A percentile compares a stretch with the other conserved stretches of the same genome.
Evolutionary conservation across 2,113 vertebrate species (phyloP).

Genomic region (Mungos mungo): DNA sequence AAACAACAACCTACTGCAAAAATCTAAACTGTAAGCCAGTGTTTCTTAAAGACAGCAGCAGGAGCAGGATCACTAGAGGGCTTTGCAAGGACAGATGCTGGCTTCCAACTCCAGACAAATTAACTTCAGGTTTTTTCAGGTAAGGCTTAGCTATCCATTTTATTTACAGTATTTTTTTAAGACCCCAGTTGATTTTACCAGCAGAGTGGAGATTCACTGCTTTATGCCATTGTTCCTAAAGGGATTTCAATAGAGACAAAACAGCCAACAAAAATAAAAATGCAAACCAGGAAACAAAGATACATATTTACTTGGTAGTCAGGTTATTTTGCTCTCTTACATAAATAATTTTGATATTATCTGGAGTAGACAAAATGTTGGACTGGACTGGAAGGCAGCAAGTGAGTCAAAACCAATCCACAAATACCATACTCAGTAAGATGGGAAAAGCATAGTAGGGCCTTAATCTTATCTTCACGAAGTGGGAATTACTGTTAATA

Average conservation of each 20-base stretch:
- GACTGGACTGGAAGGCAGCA: neutral
- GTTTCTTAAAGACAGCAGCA: neutral
- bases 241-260: neutral
- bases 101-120: neutral
- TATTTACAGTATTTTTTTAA: neutral
- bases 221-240: slow-evolving; percentile 28
- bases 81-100: neutral
- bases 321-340: neutral
- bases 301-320: neutral
- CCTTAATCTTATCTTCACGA: neutral
- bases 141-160: neutral
- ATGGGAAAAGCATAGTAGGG: neutral
- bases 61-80: neutral
- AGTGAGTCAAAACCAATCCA: slow-evolving; percentile 33
- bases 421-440: neutral
- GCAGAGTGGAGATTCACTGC: neutral
- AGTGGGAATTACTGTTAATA: slow-evolving; percentile 18
- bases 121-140: neutral
- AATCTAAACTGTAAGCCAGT: neutral
- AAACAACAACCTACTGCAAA: neutral
- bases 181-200: neutral
- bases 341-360: neutral
- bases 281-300: neutral
- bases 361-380: neutral
- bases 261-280: slow-evolving; percentile 19